Conservation (phyloP, 2,888 invertebrate genomes). For the Arctia plantaginis region DNA sequence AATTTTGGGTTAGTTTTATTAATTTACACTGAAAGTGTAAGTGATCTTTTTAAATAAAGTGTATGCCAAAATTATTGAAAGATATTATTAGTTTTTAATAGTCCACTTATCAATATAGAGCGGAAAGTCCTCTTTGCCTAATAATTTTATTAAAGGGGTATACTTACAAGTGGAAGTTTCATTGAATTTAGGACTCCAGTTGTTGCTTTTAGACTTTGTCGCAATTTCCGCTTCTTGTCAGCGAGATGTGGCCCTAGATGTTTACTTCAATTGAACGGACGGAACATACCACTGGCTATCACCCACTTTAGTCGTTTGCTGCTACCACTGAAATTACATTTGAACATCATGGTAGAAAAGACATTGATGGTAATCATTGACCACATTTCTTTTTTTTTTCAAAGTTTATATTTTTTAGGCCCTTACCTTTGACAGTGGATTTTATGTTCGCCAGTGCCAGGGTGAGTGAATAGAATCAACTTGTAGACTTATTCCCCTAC, state of each 20-base stretch:
- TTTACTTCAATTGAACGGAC: slow-evolving; percentile 99
- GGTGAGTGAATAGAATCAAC: slow-evolving; percentile 99
- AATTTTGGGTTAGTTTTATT: too few relatives aligned
- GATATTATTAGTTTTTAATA: too few relatives aligned
- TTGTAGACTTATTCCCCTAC: slow-evolving; percentile 98
- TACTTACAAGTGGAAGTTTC: slow-evolving; percentile 99
- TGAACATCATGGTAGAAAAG: neutral
- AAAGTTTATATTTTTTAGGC: neutral
- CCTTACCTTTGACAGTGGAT: slow-evolving; percentile 99
- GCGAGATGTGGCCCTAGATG: slow-evolving; percentile 98
- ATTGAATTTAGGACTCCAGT: slow-evolving; percentile 99
- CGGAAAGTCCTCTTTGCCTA: neutral
- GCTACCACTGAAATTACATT: slow-evolving; percentile 92
- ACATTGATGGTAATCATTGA: neutral
- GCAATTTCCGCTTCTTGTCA: slow-evolving; percentile 98
- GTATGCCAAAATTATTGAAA: too few relatives aligned
- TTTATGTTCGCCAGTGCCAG: slow-evolving; percentile 99
- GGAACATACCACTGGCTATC: slow-evolving; percentile 98
- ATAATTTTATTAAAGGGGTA: neutral
- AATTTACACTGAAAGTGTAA: too few relatives aligned
- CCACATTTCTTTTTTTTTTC: too few relatives aligned
- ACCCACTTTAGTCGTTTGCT: slow-evolving; percentile 99
- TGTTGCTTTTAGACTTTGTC: slow-evolving; percentile 99
- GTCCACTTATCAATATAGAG: neutral
- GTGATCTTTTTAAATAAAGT: too few relatives aligned